phyloP scores from a whole-genome alignment of 2,113 vertebrate genomes.

The Hydropotes inermis region DNA sequence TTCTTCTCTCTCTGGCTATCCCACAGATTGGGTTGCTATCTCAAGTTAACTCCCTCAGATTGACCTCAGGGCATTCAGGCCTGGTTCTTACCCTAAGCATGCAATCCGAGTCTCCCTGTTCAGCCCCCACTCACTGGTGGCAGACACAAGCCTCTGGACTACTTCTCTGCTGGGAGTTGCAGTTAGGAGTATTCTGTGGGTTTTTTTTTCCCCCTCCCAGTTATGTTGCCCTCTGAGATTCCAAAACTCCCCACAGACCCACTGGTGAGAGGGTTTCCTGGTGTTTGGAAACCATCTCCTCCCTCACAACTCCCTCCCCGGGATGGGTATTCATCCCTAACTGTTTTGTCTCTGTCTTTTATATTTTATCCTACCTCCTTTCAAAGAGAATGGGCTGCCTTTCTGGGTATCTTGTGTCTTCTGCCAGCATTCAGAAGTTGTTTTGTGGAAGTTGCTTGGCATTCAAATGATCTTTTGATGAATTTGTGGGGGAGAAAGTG shows the following conservation, averaged over 20 bases:
- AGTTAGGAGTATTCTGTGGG: neutral
- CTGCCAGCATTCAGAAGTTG: neutral
- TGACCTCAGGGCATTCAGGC: neutral
- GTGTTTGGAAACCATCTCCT: neutral
- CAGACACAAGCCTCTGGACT: accelerated
- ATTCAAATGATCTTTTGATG: neutral
- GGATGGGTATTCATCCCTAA: neutral
- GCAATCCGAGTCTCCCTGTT: neutral
- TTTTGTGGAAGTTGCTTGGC: neutral
- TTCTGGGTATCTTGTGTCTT: neutral
- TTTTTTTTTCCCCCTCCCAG: accelerated
- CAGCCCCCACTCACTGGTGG: neutral
- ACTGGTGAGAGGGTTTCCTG: neutral
- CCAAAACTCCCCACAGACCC: neutral
- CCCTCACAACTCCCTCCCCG: accelerated
- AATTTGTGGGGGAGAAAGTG: neutral
- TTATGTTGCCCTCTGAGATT: neutral
- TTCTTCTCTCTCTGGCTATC: neutral
- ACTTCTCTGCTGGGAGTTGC: neutral
- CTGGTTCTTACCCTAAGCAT: neutral
- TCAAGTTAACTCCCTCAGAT: neutral
- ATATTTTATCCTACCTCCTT: neutral
- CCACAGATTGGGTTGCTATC: neutral
- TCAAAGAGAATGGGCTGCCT: neutral
- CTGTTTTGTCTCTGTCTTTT: neutral